Evolutionary conservation across 2,797 vertebrate genomes (phyloP).

Genomic region (Varecia variegata): DNA sequence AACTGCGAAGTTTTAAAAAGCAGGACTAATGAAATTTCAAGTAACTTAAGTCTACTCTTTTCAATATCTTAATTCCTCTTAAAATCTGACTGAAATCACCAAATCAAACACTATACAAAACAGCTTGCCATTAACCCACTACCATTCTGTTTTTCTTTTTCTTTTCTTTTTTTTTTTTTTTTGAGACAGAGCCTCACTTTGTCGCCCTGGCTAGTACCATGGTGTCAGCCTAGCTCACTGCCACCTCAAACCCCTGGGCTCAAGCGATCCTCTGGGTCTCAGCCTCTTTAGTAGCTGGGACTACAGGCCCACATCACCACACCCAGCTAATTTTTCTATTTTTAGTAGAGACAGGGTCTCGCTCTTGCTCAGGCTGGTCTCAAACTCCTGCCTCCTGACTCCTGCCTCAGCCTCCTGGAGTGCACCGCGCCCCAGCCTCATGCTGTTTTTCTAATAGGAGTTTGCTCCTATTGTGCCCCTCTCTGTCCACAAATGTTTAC

Average conservation of each 20-base stretch:
- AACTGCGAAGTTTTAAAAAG: neutral
- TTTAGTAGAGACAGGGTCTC: too few species aligned
- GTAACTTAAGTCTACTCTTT: neutral
- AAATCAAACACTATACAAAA: neutral
- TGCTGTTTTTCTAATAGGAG: neutral
- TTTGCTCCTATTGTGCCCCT: neutral
- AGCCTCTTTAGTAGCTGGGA: too few species aligned
- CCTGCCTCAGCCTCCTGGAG: too few species aligned
- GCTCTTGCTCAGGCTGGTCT: too few species aligned
- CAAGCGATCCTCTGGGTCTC: too few species aligned
- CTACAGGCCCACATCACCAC: too few species aligned
- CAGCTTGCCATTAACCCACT: neutral
- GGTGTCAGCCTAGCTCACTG: too few species aligned
- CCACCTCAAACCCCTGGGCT: too few species aligned
- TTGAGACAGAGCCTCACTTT: neutral
- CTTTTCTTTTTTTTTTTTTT: conserved; percentile 24
- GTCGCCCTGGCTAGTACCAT: too few species aligned
- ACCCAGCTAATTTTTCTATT: too few species aligned
- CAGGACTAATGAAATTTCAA: neutral
- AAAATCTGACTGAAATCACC: conserved; percentile 11
- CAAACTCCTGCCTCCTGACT: too few species aligned
- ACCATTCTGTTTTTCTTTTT: neutral
- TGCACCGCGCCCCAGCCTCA: neutral
- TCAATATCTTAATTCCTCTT: neutral
- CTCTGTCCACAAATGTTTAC: neutral